A percentile compares a stretch with the other conserved stretches of the same genome.
Conservation (phyloP, 2,888 invertebrate genomes). For the Agonum fuliginosum region DNA sequence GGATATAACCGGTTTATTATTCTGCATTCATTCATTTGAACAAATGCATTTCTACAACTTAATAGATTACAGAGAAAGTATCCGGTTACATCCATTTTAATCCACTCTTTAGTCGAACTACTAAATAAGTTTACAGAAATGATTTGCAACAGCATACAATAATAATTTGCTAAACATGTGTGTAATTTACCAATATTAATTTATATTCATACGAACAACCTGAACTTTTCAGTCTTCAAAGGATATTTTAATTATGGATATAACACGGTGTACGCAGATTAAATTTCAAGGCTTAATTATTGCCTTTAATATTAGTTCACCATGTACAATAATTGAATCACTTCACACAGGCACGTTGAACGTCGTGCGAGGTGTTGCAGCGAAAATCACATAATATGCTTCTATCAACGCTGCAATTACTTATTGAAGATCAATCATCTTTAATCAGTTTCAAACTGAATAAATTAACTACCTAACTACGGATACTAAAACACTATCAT, state of each 20-base stretch:
- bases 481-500: no score
- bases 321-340: slow-evolving; percentile 30
- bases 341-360: slow-evolving; percentile 1
- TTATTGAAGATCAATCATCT: slow-evolving; percentile 1
- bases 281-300: slow-evolving; percentile 23
- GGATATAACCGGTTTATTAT: no score
- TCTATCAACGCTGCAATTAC: slow-evolving; percentile 20
- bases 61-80: no score
- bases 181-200: no score
- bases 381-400: slow-evolving; percentile 26
- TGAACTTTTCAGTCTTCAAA: slow-evolving; percentile 24
- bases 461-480: slow-evolving; percentile 9
- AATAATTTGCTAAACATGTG: no score
- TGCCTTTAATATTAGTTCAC: slow-evolving; percentile 33
- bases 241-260: slow-evolving; percentile 3
- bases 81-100: no score
- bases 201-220: slow-evolving; percentile 17
- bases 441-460: slow-evolving; percentile 1
- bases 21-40: no score
- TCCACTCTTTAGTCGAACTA: no score
- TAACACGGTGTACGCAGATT: no score
- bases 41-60: no score
- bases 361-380: slow-evolving; percentile 16
- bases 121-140: no score
- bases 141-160: no score